These are phyloP conservation scores for Pseudotriccus pelzelni DNA, from an alignment of 2,797 vertebrate genomes.

Conservation along the genomic window DNA sequence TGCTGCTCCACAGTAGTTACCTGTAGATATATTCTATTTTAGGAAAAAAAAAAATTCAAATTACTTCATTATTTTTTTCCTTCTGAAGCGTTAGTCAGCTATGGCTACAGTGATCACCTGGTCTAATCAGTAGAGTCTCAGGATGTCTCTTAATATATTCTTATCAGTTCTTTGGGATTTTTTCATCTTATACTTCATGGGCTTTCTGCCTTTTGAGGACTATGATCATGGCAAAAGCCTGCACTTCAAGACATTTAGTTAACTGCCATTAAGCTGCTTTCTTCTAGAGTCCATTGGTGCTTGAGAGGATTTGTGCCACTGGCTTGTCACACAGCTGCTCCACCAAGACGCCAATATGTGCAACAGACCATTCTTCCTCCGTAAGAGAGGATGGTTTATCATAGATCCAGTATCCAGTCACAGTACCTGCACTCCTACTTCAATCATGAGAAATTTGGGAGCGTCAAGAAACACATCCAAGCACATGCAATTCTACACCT, in stretches of 20 bases:
- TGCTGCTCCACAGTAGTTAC: background rate
- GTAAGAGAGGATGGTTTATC: background rate
- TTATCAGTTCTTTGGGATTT: background rate
- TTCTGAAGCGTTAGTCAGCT: background rate
- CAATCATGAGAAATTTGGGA: background rate
- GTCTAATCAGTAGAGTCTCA: background rate
- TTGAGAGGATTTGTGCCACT: background rate
- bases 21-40: background rate
- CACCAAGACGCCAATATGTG: background rate
- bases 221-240: background rate
- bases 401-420: background rate
- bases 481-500: background rate
- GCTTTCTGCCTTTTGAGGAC: background rate
- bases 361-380: background rate
- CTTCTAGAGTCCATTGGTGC: background rate
- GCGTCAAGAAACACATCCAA: background rate
- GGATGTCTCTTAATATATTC: background rate
- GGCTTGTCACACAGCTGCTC: background rate
- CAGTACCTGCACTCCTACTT: background rate
- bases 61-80: background rate
- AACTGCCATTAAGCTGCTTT: background rate
- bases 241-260: background rate
- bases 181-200: background rate
- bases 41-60: background rate
- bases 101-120: background rate